Conservation (phyloP, 1,140 invertebrate species). For the Dysdera silvatica region DNA sequence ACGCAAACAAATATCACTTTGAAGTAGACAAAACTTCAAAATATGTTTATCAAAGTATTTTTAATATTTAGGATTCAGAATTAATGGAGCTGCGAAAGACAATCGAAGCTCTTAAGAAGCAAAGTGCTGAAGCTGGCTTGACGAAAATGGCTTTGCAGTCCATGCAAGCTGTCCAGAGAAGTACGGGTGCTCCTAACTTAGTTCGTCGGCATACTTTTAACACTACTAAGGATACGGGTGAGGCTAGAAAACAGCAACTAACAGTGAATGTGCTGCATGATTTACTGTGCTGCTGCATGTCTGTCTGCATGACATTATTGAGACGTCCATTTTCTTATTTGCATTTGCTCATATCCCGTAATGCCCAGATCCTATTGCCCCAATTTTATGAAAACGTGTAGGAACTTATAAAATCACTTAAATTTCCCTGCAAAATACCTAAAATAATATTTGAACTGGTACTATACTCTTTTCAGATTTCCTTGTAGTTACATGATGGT, state of each 20-base stretch:
- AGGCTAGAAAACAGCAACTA: slow-evolving; percentile 24
- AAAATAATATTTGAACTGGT: no score
- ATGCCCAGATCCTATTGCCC: no score
- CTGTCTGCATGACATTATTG: background rate
- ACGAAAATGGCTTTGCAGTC: slow-evolving; percentile 44
- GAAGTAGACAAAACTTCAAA: no score
- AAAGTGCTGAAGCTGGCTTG: slow-evolving; percentile 77
- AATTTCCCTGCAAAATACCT: no score
- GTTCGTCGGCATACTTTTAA: slow-evolving; percentile 44
- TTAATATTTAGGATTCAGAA: slow-evolving; percentile 69
- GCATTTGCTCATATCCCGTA: no score
- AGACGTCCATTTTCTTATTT: no score
- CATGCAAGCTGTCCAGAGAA: slow-evolving; percentile 34
- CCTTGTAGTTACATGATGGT: no score
- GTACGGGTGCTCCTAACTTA: slow-evolving; percentile 33
- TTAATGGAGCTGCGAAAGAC: slow-evolving; percentile 79
- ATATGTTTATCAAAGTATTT: no score
- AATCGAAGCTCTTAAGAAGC: slow-evolving; percentile 80
- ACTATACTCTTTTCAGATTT: no score
- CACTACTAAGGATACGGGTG: slow-evolving; percentile 37
- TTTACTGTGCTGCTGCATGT: slow-evolving; percentile 8
- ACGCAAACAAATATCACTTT: no score
- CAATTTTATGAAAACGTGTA: no score
- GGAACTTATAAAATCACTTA: no score
- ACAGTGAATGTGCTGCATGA: slow-evolving; percentile 22